Evolutionary conservation across 1,140 invertebrate species (phyloP), one percentile per base, ranked within the genome.

Genomic region (Drosophila parvula): DNA sequence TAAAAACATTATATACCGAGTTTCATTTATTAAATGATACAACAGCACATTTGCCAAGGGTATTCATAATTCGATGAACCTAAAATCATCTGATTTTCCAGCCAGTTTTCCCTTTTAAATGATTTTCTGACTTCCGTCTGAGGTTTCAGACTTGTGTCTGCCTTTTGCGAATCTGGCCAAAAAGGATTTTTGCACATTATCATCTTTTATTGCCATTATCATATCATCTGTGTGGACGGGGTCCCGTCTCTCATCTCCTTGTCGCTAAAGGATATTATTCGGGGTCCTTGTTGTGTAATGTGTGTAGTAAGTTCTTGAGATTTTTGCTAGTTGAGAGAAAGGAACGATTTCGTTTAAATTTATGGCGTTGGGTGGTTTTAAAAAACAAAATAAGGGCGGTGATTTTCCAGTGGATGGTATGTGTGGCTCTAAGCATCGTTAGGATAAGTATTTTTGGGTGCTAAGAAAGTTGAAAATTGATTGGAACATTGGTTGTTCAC

Each of bases 141-240:
- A 27, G 57, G 41, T 48, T 34, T 63, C 28, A 44, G 40, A 40
- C 43, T 38, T 43, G n/a, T 56, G 45, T 60, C 83, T 82, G 75
- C 58, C 79, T 65, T 76, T 82, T 81, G 79, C 76, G 79, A 86
- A 86, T 86, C 83, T 86, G 79, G 71, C 16, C 63, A 65, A 76
- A 83, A 86, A 88, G 83, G 79, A 86, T 86, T 86, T 59, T 50
- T 60, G 76, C 84, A 65, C 79, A 86, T 86, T 86, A 86, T 83
- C 79, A 78, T 81, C 75, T 78, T 78, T 78, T 78, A 78, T 78
- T 70, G 74, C 75, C 75, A 78, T 78, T 78, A 78, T 70, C 75
- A 78, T 78, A 78, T 69, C 74, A 77, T 78, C 57, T 77, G 63
- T 44, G 69, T 27, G 34, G 51, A 40, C n/a, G 48, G 58, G 47